Evolutionary conservation across 2,797 vertebrate species (phyloP), one percentile per base, ranked within the genome.

Genomic region (Falco rusticolus): DNA sequence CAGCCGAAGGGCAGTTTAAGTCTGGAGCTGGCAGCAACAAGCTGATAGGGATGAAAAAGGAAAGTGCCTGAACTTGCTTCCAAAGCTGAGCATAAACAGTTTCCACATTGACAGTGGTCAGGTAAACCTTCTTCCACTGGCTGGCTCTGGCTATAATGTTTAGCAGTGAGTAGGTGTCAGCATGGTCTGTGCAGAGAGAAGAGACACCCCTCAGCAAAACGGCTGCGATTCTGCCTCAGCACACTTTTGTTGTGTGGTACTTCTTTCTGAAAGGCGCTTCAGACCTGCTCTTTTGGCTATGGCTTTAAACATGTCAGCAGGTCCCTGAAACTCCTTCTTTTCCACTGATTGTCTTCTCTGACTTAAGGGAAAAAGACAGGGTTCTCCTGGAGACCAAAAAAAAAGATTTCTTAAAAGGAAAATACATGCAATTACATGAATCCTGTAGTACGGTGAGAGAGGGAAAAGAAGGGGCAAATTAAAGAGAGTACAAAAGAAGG

Each of bases 131-230:
- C 16, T 88, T 68, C 39, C 24, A 24, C 13, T 5, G n/a, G 4
- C 68, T 71, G 57, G 10, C 28, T 87, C 54, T 61, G 59, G 11
- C 74, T 90, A 11, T 28, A 18, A 1, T 0, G 3, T 16, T 56
- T 20, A 68, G 54, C 51, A 18, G 11, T 0, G 21, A 66, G 31
- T 14, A 79, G n/a, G 20, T 43, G 37, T 41, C 45, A 37, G 7
- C 0, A 0, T 18, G 37, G 6, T 74, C 31, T 66, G 20, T 0
- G 0, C 16, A 57, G 64, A 56, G 43, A 43, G 18, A 8, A 51
- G 1, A 1, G 54, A n/a, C 21, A 16, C 2, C 13, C 4, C 63
- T 74, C n/a, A 47, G 50, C 5, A 19, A 47, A 50, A 77, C 9
- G 24, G 16, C 28, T 66, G 8, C 15, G 26, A 69, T 48, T 16